Percentiles rank a stretch among this genome's conserved stretches.
These are phyloP conservation scores for Drosophila anomalata DNA, from an alignment of 2,888 invertebrate genomes.

Conservation along the genomic window DNA sequence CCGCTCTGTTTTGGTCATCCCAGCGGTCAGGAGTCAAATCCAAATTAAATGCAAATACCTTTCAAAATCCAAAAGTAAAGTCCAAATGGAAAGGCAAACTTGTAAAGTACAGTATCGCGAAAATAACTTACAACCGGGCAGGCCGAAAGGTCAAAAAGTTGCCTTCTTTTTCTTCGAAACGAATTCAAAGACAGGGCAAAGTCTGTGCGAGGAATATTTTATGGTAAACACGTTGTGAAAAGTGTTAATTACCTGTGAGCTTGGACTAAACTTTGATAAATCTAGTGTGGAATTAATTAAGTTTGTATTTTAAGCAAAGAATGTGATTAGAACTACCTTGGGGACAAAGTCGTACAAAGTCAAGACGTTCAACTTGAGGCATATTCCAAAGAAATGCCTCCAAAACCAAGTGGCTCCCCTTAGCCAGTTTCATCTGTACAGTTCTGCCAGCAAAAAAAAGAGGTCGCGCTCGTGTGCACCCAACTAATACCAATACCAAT, in stretches of 20 bases:
- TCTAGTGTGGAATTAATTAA: background rate
- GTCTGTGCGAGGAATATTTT: background rate
- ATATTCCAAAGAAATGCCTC: background rate
- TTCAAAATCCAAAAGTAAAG: background rate
- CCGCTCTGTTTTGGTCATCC: slow-evolving; percentile 60
- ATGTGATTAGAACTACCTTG: background rate
- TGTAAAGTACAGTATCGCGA: slow-evolving; percentile 31
- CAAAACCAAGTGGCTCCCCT: background rate
- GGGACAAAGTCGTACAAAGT: background rate
- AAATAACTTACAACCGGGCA: background rate
- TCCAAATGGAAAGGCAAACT: slow-evolving; percentile 11
- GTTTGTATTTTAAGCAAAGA: background rate
- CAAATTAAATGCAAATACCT: background rate
- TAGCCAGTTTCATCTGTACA: slow-evolving; percentile 70
- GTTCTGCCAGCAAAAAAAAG: slow-evolving; percentile 54
- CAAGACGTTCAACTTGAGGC: background rate
- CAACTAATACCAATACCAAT: slow-evolving; percentile 42
- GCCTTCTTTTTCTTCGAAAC: slow-evolving; percentile 12
- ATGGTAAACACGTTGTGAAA: slow-evolving; percentile 4
- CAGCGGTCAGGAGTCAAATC: slow-evolving; percentile 23
- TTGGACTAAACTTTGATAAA: background rate
- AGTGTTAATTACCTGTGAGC: slow-evolving; percentile 5
- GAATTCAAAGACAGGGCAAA: slow-evolving; percentile 6
- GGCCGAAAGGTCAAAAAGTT: slow-evolving; percentile 6
- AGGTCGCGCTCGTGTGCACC: slow-evolving; percentile 79